Evolutionary conservation across 2,888 invertebrate genomes (phyloP).

Genomic region (Melipona bicolor): DNA sequence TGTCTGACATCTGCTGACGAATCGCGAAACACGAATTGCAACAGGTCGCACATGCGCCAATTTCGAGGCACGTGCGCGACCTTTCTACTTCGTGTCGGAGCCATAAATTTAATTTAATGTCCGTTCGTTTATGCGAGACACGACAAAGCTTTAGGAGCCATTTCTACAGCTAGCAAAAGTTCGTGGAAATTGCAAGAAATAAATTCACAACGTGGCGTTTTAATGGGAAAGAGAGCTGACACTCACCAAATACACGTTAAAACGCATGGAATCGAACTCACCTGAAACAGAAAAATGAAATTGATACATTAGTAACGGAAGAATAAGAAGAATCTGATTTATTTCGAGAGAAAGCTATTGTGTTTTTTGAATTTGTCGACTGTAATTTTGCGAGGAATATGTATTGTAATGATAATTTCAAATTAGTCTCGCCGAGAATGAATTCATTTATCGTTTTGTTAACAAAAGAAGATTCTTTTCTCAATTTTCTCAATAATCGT

Average conservation of each 20-base stretch:
- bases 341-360: background rate
- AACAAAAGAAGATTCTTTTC: background rate
- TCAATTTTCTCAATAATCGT: background rate
- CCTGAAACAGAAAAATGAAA: constrained; percentile 57
- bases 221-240: too few species aligned
- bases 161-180: background rate
- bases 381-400: too few species aligned
- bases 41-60: constrained; percentile 67
- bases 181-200: background rate
- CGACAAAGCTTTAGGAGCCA: background rate
- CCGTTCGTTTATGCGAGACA: background rate
- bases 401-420: too few species aligned
- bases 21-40: constrained; percentile 46
- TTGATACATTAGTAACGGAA: background rate
- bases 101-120: background rate
- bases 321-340: background rate
- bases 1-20: constrained; percentile 68
- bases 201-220: too few species aligned
- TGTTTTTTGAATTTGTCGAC: background rate
- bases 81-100: background rate
- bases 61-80: constrained; percentile 38
- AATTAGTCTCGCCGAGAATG: too few species aligned
- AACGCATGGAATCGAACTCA: constrained; percentile 22
- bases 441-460: too few species aligned
- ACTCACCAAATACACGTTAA: constrained; percentile 2